Conservation (phyloP, 2,888 invertebrate genomes). For the Leucozona laternaria region DNA sequence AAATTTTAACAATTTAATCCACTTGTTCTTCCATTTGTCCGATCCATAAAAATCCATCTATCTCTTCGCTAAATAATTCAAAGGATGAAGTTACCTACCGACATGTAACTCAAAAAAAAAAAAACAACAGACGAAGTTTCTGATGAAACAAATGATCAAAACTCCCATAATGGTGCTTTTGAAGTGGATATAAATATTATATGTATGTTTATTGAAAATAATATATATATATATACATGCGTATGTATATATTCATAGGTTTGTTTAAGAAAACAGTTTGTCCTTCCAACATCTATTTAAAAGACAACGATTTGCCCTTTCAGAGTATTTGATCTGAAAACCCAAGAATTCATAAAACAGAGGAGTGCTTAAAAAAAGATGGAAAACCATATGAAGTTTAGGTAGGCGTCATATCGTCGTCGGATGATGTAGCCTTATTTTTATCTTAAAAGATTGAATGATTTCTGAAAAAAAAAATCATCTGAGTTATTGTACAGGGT, state of each 20-base stretch:
- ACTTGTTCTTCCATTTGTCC: not conserved
- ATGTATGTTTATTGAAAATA: not conserved
- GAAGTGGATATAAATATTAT: constrained; percentile 3
- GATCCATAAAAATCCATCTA: constrained; percentile 1
- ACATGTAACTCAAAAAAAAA: not conserved
- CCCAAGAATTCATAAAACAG: not conserved
- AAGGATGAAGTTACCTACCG: not conserved
- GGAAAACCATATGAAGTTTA: not conserved
- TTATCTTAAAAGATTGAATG: constrained; percentile 5
- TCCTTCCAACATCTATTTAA: not conserved
- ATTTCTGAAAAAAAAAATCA: not conserved
- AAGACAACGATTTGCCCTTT: not conserved
- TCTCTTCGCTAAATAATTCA: not conserved
- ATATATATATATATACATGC: not conserved
- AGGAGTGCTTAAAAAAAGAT: not conserved
- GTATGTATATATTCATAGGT: not conserved
- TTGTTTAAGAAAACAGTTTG: not conserved
- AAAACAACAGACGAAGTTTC: not conserved
- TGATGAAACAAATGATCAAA: not conserved
- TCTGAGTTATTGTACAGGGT: not conserved
- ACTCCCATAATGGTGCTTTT: not conserved
- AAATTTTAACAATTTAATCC: not conserved
- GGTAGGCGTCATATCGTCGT: not conserved
- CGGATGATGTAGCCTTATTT: not conserved
- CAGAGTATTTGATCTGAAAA: not conserved